These are phyloP conservation scores for Brachyptera risi DNA, from an alignment of 2,888 invertebrate species.

Conservation along the genomic window DNA sequence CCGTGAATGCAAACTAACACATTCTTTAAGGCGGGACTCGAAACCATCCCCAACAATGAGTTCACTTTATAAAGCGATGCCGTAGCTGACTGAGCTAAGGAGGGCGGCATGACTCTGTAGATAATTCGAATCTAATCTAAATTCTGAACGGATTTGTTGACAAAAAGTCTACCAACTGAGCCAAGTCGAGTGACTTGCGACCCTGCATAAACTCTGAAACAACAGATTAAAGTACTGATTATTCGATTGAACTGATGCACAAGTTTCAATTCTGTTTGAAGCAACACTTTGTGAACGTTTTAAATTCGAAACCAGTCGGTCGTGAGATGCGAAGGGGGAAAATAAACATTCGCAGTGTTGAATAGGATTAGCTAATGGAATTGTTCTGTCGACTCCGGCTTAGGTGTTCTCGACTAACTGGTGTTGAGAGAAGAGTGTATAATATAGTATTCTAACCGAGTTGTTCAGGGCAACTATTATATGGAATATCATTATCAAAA, in stretches of 20 bases:
- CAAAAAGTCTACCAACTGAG: too few species aligned
- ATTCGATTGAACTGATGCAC: conserved; percentile 22
- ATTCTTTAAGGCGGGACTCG: too few species aligned
- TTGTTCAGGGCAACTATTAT: too few species aligned
- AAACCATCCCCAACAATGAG: too few species aligned
- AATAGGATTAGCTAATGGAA: conserved; percentile 26
- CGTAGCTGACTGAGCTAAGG: too few species aligned
- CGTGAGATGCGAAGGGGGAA: conserved; percentile 7
- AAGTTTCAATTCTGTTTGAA: conserved; percentile 11
- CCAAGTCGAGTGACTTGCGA: not conserved
- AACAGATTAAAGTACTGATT: conserved; percentile 22
- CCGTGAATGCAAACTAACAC: too few species aligned
- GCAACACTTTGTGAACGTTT: conserved; percentile 18
- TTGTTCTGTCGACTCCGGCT: conserved; percentile 22
- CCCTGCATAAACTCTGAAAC: not conserved
- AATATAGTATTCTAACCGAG: too few species aligned
- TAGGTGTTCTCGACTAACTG: not conserved
- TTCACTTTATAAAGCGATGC: too few species aligned
- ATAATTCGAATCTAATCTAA: too few species aligned
- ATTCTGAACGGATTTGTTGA: too few species aligned
- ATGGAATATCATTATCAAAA: too few species aligned
- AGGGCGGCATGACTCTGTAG: too few species aligned
- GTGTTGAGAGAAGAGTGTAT: not conserved
- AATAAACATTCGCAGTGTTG: conserved; percentile 1
- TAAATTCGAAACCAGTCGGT: conserved; percentile 18